Conservation (phyloP, 2,113 vertebrate genomes). For the Rhipidura dahli region DNA sequence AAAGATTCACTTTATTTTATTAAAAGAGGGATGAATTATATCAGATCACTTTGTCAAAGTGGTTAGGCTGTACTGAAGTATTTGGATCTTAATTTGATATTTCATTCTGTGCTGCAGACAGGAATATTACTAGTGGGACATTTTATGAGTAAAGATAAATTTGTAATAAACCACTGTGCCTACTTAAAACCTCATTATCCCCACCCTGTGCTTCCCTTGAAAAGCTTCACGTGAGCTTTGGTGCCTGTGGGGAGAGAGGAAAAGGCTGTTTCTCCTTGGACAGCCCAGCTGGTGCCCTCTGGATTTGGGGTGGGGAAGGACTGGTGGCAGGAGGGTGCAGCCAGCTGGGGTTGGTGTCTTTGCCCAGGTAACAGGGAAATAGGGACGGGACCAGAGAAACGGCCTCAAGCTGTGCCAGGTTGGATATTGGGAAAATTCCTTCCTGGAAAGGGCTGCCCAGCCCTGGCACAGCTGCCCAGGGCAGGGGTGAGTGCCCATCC, state of each 20-base stretch:
- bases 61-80: background rate
- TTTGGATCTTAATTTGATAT: background rate
- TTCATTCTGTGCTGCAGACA: background rate
- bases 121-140: background rate
- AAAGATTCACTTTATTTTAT: background rate
- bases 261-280: no score
- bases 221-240: background rate
- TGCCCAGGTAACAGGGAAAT: background rate
- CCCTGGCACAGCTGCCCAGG: background rate
- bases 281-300: background rate
- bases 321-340: background rate
- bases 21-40: background rate
- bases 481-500: no score
- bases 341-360: background rate
- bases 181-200: background rate
- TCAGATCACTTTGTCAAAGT: background rate
- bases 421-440: background rate
- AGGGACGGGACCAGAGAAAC: background rate
- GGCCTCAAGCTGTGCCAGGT: rapidly evolving
- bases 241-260: background rate
- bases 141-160: background rate
- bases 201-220: background rate
- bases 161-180: background rate
- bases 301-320: background rate
- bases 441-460: background rate